Base-by-base conservation (phyloP, 2,888 invertebrate genomes). In the Aleiodes alternator region DNA sequence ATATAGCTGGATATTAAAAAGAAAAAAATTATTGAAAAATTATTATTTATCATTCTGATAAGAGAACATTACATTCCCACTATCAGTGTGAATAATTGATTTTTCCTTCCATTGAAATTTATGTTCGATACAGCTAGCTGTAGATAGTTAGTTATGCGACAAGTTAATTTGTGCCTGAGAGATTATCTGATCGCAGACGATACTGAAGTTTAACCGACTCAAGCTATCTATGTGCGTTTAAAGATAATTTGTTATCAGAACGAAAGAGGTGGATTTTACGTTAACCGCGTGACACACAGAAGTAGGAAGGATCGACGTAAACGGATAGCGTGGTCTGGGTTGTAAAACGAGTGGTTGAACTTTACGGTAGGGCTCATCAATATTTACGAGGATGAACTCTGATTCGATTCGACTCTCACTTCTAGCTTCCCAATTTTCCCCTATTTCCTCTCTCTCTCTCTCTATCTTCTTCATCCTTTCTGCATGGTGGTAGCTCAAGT, bases 311-410 rank as follows among this genome's bases (percentile, higher is more conserved):
- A 68, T 69, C 29, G 75, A 73, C 66, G 43, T 64, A 69, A 75
- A 77, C 73, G 72, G 76, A 79, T 79, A 73, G 76, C 76, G 74
- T 64, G 70, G 79, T 74, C 68, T 79, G 78, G 79, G 80, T 79
- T 80, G 80, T 82, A 81, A 81, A 81, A 81, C 80, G 82, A 80
- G 79, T 81, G 80, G 80, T 80, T 82, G 80, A 82, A 82, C 82
- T 82, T 82, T 82, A 82, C 78, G 75, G 80, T 79, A 80, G 79
- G 77, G 78, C 80, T 81, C 80, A 80, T 82, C 82, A 81, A 82
- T 81, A 81, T 82, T 82, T 82, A 81, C 81, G 82, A 82, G 80
- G 72, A 81, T 80, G 80, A 80, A 79, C 78, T 78, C 81, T 70
- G 81, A 82, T 82, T 80, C 82, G 81, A 82, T 81, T 78, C 78